phyloP scores from a whole-genome alignment of 2,888 invertebrate species.

The Phymatocera aterrima region DNA sequence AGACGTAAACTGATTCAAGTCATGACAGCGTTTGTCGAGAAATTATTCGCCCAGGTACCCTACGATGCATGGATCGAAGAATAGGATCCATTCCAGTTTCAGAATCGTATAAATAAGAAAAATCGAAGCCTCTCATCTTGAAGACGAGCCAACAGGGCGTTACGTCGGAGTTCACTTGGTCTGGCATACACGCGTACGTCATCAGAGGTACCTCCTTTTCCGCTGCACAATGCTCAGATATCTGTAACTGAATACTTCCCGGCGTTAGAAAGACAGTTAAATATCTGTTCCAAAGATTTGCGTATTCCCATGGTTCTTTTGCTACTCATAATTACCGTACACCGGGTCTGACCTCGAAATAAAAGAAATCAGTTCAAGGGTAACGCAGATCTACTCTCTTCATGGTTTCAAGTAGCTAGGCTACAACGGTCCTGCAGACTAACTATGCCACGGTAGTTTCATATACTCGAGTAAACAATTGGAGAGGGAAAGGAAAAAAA shows the following conservation, averaged over 20 bases:
- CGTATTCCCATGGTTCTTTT: slow-evolving; percentile 3
- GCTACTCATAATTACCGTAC: neutral
- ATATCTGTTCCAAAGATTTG: slow-evolving; percentile 2
- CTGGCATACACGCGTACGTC: neutral
- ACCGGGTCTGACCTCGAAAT: slow-evolving; percentile 26
- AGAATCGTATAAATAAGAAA: neutral
- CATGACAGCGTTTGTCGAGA: slow-evolving; percentile 86
- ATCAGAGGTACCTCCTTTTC: neutral
- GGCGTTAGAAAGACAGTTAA: neutral
- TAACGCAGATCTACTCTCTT: neutral
- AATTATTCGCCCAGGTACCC: slow-evolving; percentile 85
- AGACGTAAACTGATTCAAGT: slow-evolving; percentile 85
- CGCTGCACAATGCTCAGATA: neutral
- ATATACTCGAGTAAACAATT: neutral
- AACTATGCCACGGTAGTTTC: neutral
- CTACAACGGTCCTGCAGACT: neutral
- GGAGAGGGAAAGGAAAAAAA: neutral
- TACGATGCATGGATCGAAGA: slow-evolving; percentile 85
- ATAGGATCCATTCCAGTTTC: slow-evolving; percentile 41
- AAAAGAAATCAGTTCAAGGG: slow-evolving; percentile 13
- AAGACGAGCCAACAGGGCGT: neutral
- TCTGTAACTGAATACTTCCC: neutral
- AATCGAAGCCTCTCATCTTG: neutral
- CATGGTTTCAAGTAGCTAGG: neutral
- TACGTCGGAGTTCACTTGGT: neutral